Evolutionary conservation across 2,113 vertebrate species (phyloP).

Genomic region (Oreocharis arfaki): DNA sequence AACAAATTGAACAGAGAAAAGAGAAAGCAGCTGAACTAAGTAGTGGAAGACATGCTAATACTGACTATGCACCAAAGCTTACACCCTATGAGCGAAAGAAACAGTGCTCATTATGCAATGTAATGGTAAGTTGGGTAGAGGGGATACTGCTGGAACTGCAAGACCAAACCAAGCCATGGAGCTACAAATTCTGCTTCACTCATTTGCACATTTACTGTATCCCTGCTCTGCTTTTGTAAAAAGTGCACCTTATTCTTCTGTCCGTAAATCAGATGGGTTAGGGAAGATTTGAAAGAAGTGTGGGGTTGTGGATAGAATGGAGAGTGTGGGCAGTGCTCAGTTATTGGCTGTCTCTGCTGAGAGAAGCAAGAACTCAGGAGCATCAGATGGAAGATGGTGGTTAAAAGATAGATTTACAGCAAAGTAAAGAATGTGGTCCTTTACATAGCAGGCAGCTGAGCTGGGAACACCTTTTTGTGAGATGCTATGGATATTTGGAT

Average conservation of each 20-base stretch:
- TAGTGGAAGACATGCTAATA: constrained; percentile 94
- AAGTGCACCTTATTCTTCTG: background rate
- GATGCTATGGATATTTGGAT: background rate
- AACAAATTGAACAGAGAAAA: constrained; percentile 97
- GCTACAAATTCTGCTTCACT: background rate
- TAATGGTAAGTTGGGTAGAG: constrained; percentile 76
- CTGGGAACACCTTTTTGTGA: background rate
- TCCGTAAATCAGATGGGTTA: background rate
- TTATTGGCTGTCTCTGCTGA: background rate
- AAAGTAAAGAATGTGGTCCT: background rate
- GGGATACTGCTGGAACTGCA: background rate
- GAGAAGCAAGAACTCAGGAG: background rate
- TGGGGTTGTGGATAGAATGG: background rate
- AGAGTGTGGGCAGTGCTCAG: background rate
- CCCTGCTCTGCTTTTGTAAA: background rate
- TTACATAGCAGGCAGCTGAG: background rate
- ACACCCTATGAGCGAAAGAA: constrained; percentile 96
- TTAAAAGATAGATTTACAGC: background rate
- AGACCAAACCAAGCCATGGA: background rate
- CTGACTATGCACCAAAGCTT: constrained; percentile 96
- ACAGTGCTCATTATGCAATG: constrained; percentile 89
- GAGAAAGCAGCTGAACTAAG: constrained; percentile 97
- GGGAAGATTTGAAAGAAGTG: background rate
- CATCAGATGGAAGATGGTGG: background rate
- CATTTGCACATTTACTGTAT: background rate